Conservation (phyloP, 2,888 invertebrate genomes). For the Junonia oenone region DNA sequence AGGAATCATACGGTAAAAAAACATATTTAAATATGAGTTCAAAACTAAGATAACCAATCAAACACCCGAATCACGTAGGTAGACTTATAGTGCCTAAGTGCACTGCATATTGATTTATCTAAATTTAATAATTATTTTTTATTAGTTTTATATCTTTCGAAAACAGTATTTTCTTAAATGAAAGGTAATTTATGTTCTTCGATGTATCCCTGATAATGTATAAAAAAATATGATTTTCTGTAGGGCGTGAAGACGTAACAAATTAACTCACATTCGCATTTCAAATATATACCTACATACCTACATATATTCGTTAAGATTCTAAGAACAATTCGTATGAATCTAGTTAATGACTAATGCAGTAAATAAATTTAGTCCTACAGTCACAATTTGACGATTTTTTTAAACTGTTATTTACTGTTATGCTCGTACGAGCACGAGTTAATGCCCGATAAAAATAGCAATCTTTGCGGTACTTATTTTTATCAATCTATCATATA, state of each 20-base stretch:
- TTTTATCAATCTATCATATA: conserved; percentile 2
- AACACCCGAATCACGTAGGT: conserved; percentile 1
- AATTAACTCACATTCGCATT: too few species aligned
- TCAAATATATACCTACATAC: too few species aligned
- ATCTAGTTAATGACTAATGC: conserved; percentile 14
- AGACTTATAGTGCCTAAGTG: too few species aligned
- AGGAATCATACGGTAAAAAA: neutral
- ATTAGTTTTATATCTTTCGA: too few species aligned
- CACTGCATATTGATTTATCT: too few species aligned
- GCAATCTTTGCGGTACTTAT: neutral
- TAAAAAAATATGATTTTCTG: too few species aligned
- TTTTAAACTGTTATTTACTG: conserved; percentile 1
- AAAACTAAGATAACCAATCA: neutral
- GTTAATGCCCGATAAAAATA: conserved; percentile 14
- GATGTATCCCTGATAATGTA: neutral
- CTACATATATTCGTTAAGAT: too few species aligned
- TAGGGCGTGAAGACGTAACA: too few species aligned
- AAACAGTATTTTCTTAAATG: too few species aligned
- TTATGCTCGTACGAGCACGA: neutral
- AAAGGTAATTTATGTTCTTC: neutral
- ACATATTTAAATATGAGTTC: neutral
- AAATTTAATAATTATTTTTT: too few species aligned
- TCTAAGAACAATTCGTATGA: conserved; percentile 15
- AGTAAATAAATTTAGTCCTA: conserved; percentile 10
- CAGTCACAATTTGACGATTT: conserved; percentile 2